A percentile compares a stretch with the other conserved stretches of the same genome.
Conservation (phyloP, 2,888 invertebrate species). For the Diachrysia chrysitis region DNA sequence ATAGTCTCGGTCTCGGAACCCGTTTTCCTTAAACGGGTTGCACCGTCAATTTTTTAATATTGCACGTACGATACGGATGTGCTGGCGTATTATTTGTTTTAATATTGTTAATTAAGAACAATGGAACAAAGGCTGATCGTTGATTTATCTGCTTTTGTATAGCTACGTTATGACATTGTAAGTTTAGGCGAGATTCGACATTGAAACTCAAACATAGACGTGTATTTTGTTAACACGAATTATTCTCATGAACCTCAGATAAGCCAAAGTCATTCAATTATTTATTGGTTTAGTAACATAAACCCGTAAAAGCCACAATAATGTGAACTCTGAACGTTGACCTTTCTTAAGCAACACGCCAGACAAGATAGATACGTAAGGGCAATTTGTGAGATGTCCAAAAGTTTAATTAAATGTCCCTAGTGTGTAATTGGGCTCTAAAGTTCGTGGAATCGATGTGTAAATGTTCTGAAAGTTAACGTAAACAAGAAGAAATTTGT, state of each 20-base stretch:
- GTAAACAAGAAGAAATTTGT: not conserved
- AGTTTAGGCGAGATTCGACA: conserved; percentile 17
- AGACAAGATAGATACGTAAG: not conserved
- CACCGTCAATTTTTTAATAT: conserved; percentile 48
- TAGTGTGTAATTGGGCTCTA: not conserved
- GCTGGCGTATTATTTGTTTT: conserved; percentile 39
- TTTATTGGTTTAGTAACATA: not conserved
- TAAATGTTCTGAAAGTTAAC: not conserved
- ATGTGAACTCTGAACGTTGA: not conserved
- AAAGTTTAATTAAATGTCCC: not conserved
- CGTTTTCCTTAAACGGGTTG: conserved; percentile 54
- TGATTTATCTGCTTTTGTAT: conserved; percentile 52
- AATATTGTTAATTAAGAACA: conserved; percentile 60
- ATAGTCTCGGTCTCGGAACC: conserved; percentile 39
- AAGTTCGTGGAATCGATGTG: not conserved
- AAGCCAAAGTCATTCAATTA: not conserved
- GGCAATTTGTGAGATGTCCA: not conserved
- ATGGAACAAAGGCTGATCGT: conserved; percentile 63
- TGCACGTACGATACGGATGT: conserved; percentile 37
- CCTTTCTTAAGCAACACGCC: not conserved
- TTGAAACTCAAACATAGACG: conserved; percentile 8
- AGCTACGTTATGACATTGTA: conserved; percentile 32
- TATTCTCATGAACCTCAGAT: not conserved
- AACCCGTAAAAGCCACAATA: not conserved
- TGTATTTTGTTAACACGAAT: not conserved